A percentile compares a stretch with the other conserved stretches of the same genome.
phyloP scores from a whole-genome alignment of 2,797 vertebrate species.

The Chrosomus eos region DNA sequence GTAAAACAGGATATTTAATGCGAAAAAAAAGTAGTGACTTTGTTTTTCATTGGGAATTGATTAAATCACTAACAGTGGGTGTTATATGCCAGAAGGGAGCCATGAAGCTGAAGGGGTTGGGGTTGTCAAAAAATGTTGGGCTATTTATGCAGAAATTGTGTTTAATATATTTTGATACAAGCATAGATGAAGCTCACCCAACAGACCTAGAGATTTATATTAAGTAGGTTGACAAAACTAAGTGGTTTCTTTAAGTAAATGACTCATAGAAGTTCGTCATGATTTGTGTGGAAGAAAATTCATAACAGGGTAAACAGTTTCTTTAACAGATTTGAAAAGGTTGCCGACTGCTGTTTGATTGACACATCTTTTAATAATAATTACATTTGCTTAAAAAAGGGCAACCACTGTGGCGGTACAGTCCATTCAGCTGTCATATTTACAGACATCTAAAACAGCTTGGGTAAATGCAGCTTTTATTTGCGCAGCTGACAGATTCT shows the following conservation, averaged over 20 bases:
- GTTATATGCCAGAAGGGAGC: background rate
- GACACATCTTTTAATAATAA: constrained; percentile 29
- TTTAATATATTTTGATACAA: background rate
- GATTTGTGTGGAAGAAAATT: background rate
- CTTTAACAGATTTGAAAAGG: constrained; percentile 16
- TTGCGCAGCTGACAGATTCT: background rate
- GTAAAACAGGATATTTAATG: background rate
- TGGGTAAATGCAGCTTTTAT: constrained; percentile 24
- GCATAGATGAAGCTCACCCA: background rate
- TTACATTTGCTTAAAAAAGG: background rate
- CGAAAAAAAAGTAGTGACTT: background rate
- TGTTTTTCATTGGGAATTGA: background rate
- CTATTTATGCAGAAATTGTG: background rate
- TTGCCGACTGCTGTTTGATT: background rate
- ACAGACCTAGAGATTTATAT: background rate
- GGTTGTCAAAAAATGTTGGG: background rate
- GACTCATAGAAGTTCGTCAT: background rate
- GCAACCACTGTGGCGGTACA: background rate
- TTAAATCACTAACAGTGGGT: background rate
- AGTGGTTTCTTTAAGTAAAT: background rate
- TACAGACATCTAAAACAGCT: constrained; percentile 10
- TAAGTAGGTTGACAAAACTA: background rate
- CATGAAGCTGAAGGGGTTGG: background rate
- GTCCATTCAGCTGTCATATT: constrained; percentile 9
- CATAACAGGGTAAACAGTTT: background rate